Evolutionary conservation across 2,113 vertebrate genomes (phyloP), one percentile per base, ranked within the genome.

Genomic region (Hoplias malabaricus): DNA sequence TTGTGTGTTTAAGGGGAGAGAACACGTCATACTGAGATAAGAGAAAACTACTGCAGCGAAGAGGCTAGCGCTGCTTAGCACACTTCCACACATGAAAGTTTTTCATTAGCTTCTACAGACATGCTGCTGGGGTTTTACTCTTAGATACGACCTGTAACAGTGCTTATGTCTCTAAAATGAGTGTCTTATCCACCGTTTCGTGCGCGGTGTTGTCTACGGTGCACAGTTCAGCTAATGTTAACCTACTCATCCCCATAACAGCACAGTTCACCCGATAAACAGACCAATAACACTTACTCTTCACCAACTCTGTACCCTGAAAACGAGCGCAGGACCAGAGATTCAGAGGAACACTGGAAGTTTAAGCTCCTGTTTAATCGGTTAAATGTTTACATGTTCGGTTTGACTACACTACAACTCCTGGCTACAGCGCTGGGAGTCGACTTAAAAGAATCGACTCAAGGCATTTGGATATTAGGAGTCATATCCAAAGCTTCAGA

Each of bases 1-100:
- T 13, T 29, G 23, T 2, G 23, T 57, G 54, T 27, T 29, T 57
- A 11, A 1, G 4, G 10, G 4, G 1, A 29, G 25, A 11, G 29
- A 19, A 31, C 57, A 14, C 27, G 27, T 19, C 57, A 61, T 13
- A 3, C 9, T 27, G 27, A 73, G 38, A 59, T 42, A n/a, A 73
- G 6, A 12, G 5, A 33, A 19, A 33, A 61, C 56, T 33, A 31
- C 27, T 12, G 1, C 73, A 61, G 40, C 19, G 29, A 43, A 10
- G 8, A 21, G 46, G 19, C 74, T 72, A 33, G 43, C n/a, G 8
- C 7, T 36, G 3, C 2, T 81, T 73, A 12, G 56, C 21, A 73
- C 79, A 83, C 77, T 71, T 69, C 68, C 63, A 54, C n/a, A 67
- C 53, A 48, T 16, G 19, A 62, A 73, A 46, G 57, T 48, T 61